phyloP scores from a whole-genome alignment of 2,888 invertebrate species.

The Reticulitermes lucifugus region DNA sequence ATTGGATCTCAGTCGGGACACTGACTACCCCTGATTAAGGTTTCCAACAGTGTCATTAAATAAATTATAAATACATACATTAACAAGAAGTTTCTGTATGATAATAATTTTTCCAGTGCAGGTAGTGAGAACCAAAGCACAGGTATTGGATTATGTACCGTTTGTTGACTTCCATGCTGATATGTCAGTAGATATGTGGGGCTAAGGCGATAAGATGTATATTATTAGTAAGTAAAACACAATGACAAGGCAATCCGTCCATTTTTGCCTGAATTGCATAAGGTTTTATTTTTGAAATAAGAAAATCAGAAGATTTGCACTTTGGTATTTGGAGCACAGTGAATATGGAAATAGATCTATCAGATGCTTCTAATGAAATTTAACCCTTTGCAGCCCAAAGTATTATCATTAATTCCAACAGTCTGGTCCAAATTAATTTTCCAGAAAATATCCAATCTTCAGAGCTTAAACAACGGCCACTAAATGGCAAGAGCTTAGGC shows the following conservation, averaged over 20 bases:
- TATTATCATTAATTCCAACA: too few relatives aligned
- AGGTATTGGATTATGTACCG: constrained; percentile 12
- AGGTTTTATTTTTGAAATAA: constrained; percentile 1
- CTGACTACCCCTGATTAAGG: too few relatives aligned
- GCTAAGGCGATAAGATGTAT: background rate
- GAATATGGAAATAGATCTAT: background rate
- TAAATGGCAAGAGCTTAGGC: too few relatives aligned
- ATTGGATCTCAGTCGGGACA: too few relatives aligned
- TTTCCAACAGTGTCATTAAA: too few relatives aligned
- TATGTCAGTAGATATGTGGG: background rate
- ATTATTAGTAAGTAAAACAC: background rate
- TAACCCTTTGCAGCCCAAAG: too few relatives aligned
- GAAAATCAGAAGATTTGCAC: background rate
- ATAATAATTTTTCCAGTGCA: background rate
- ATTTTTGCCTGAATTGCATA: constrained; percentile 6
- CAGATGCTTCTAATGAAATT: background rate
- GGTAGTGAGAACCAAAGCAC: background rate
- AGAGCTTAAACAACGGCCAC: too few relatives aligned
- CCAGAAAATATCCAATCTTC: too few relatives aligned
- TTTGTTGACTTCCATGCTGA: constrained; percentile 38
- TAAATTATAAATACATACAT: too few relatives aligned
- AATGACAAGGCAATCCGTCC: constrained; percentile 18
- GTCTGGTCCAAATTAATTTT: too few relatives aligned
- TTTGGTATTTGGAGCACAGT: constrained; percentile 4
- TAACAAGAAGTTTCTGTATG: too few relatives aligned